Evolutionary conservation across 35 echinoderm and acorn worm species (phyloP).

Genomic region (Amphiura filiformis): DNA sequence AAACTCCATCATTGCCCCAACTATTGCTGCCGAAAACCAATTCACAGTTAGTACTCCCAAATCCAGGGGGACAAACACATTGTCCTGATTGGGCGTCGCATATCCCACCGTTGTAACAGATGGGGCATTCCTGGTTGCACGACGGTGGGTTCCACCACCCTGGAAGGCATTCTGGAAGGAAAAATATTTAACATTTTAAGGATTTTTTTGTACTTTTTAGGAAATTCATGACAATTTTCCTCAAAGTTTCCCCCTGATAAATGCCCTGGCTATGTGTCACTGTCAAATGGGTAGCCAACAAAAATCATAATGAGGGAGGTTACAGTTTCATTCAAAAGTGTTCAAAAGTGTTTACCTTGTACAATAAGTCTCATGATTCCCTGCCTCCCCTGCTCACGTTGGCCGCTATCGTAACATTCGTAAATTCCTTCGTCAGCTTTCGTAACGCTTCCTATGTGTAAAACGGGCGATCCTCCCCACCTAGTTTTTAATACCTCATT

Average conservation of each 20-base stretch:
- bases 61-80: slow-evolving; percentile 46
- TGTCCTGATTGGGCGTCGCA: slow-evolving; percentile 18
- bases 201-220: no score
- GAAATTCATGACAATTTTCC: no score
- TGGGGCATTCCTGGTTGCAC: slow-evolving; percentile 14
- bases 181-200: no score
- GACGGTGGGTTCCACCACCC: background rate
- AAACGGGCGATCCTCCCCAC: background rate
- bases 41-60: slow-evolving; percentile 10
- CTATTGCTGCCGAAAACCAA: no score
- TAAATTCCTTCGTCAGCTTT: background rate
- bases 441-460: background rate
- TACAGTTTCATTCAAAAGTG: background rate
- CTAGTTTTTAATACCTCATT: background rate
- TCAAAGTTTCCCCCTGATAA: no score
- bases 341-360: background rate
- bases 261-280: no score
- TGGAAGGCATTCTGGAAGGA: slow-evolving; percentile 37
- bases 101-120: slow-evolving; percentile 45
- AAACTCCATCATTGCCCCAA: no score
- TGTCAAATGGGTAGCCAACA: no score
- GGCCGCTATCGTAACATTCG: background rate
- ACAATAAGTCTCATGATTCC: background rate
- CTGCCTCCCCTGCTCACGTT: background rate
- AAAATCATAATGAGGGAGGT: background rate